Conservation (phyloP, 2,797 vertebrate genomes). For the Rallus crepitans region DNA sequence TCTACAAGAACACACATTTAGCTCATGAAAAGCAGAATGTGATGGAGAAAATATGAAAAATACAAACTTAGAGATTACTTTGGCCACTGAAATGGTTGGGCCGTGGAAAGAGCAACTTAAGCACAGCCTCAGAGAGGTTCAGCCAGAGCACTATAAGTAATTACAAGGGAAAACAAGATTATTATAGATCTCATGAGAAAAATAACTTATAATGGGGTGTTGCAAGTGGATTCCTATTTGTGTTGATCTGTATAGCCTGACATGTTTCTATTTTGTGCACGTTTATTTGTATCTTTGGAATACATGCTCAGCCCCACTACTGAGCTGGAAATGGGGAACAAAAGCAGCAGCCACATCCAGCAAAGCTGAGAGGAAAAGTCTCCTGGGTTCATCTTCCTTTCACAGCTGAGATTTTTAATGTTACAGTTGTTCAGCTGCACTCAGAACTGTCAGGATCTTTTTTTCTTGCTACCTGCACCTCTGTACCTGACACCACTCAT, state of each 20-base stretch:
- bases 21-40: not conserved
- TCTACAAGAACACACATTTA: not conserved
- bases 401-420: not conserved
- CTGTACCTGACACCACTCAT: not conserved
- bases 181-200: not conserved
- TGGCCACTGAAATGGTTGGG: not conserved
- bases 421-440: not conserved
- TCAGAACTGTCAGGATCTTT: conserved; percentile 9
- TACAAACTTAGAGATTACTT: not conserved
- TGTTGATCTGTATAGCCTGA: not conserved
- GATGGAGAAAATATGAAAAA: not conserved
- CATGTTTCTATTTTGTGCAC: rapidly evolving
- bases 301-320: rapidly evolving
- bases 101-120: not conserved
- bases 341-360: not conserved
- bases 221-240: not conserved
- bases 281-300: not conserved
- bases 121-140: not conserved
- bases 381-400: not conserved
- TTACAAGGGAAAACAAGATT: rapidly evolving
- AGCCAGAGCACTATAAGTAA: not conserved
- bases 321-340: not conserved
- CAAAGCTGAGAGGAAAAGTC: not conserved
- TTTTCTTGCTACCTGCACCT: conserved; percentile 4
- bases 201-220: not conserved